Evolutionary conservation across 1,140 invertebrate species (phyloP).

Genomic region (Galleria mellonella): DNA sequence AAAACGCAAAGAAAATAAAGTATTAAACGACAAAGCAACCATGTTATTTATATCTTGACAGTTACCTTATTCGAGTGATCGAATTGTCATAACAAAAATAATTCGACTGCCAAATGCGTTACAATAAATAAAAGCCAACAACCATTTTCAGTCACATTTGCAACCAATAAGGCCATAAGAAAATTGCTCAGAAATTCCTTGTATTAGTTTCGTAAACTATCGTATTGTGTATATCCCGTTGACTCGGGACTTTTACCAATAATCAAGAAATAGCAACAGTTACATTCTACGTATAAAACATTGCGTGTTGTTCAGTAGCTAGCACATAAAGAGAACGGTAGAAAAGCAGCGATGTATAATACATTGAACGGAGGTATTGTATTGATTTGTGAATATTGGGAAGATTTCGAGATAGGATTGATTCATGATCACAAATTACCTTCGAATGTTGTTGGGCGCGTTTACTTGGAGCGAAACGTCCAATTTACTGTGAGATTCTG

Average conservation of each 20-base stretch:
- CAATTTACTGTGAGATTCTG: background rate
- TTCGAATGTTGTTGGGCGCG: conserved; percentile 35
- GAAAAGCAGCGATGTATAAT: conserved; percentile 27
- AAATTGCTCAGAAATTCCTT: conserved; percentile 39
- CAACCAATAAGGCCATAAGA: conserved; percentile 44
- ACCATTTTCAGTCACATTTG: conserved; percentile 29
- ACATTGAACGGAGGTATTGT: conserved; percentile 8
- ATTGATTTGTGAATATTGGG: conserved; percentile 14
- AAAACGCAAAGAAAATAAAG: too few relatives aligned
- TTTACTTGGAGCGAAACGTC: conserved; percentile 4
- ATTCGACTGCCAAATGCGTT: background rate
- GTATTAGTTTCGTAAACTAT: conserved; percentile 56
- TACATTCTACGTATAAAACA: background rate
- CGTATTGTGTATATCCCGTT: conserved; percentile 28
- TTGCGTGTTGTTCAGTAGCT: conserved; percentile 1
- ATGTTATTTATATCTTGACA: too few relatives aligned
- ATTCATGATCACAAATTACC: conserved; percentile 66
- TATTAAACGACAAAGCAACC: too few relatives aligned
- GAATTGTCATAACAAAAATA: too few relatives aligned
- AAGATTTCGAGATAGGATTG: conserved; percentile 52
- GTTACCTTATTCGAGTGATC: too few relatives aligned
- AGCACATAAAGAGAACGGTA: background rate
- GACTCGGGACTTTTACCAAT: conserved; percentile 6
- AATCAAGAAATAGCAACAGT: too few relatives aligned
- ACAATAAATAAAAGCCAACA: conserved; percentile 7